Evolutionary conservation across 2,888 invertebrate genomes (phyloP).

Genomic region (Poecilus cupreus): DNA sequence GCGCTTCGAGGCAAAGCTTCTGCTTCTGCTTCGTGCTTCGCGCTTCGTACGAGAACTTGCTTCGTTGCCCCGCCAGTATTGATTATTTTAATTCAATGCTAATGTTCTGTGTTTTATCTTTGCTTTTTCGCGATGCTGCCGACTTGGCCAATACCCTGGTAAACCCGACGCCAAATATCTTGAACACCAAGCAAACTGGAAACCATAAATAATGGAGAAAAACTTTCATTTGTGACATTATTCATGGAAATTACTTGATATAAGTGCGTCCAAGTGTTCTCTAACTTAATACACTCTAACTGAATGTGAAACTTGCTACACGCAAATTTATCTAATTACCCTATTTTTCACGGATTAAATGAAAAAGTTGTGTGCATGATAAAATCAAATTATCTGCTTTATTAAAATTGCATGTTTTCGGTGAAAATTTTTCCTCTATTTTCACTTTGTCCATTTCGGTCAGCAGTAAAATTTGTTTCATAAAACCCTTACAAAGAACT

Average conservation of each 20-base stretch:
- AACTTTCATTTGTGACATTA: conserved; percentile 43
- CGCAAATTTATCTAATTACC: conserved; percentile 41
- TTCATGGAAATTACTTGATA: conserved; percentile 50
- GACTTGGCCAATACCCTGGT: neutral
- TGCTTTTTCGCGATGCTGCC: conserved; percentile 46
- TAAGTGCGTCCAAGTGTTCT: conserved; percentile 31
- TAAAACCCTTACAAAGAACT: neutral
- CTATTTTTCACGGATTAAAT: conserved; percentile 24
- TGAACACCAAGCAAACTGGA: conserved; percentile 39
- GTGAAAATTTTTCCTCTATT: neutral
- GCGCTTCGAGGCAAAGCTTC: neutral
- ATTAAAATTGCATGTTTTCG: conserved; percentile 32
- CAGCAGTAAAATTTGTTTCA: too few relatives aligned
- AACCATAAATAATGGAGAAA: conserved; percentile 42
- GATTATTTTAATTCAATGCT: conserved; percentile 54
- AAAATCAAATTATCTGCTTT: conserved; percentile 30
- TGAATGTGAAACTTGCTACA: conserved; percentile 33
- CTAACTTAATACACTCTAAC: conserved; percentile 34
- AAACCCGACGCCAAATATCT: conserved; percentile 43
- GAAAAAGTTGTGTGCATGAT: neutral
- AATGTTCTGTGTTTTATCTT: conserved; percentile 49
- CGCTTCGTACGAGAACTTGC: neutral
- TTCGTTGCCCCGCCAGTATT: conserved; percentile 21
- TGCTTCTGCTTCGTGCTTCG: neutral
- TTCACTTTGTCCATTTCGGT: too few relatives aligned